Evolutionary conservation across 2,888 invertebrate genomes (phyloP).

Genomic region (Blomia tropicalis): DNA sequence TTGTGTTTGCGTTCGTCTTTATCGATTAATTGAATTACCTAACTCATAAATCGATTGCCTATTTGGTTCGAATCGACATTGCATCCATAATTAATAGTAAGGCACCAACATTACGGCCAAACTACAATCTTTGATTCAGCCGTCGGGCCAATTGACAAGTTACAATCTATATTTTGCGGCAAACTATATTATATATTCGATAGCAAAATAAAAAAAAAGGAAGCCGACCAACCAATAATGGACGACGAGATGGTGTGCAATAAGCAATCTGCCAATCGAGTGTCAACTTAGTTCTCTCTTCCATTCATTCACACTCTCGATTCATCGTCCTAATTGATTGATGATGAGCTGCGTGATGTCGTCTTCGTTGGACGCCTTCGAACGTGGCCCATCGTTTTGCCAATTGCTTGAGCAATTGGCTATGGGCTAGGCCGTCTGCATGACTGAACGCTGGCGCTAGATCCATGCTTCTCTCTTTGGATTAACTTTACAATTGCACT

Average conservation of each 20-base stretch:
- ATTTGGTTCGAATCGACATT: not conserved
- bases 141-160: too few relatives aligned
- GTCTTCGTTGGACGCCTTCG: too few relatives aligned
- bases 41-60: not conserved
- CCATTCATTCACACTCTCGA: not conserved
- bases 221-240: too few relatives aligned
- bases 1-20: too few relatives aligned
- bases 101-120: not conserved
- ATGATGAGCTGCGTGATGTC: too few relatives aligned
- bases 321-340: not conserved
- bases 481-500: constrained; percentile 6
- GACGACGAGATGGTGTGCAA: too few relatives aligned
- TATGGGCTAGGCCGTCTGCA: not conserved
- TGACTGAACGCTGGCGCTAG: not conserved
- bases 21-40: constrained; percentile 3
- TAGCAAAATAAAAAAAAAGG: too few relatives aligned
- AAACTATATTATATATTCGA: too few relatives aligned
- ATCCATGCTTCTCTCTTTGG: not conserved
- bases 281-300: not conserved
- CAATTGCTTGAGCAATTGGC: too few relatives aligned
- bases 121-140: too few relatives aligned
- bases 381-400: too few relatives aligned
- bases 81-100: constrained; percentile 7
- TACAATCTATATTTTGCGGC: too few relatives aligned
- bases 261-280: not conserved